Base-by-base conservation (phyloP, 2,797 vertebrate genomes). In the Meda fulgida region DNA sequence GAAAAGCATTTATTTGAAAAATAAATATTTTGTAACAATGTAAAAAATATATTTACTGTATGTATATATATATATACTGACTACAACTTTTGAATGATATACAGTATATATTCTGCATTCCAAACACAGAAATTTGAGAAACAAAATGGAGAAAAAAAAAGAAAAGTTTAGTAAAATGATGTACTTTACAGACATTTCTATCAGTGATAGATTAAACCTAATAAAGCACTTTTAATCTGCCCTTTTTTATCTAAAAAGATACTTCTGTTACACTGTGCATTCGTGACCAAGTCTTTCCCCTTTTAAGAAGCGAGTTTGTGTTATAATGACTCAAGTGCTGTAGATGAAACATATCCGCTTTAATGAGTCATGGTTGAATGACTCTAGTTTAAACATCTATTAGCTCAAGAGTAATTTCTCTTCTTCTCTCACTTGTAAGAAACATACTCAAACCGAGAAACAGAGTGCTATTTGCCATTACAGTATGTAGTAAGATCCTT, bases 321-420 rank as follows among this genome's bases (percentile, higher is more conserved):
- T 43, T 36, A 21, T 65, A 34, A 63, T 82, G 80, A 82, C 53
- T 58, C 18, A 40, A 82, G 29, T 75, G 36, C 38, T 66, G 71
- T 66, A 65, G 83, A 81, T 40, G 26, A 86, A 53, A 43, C 58
- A 60, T 38, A 40, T 73, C 26, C 58, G 72, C 71, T 77, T 8
- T 77, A 81, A 85, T 70, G 71, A 75, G 78, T 43, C 55, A 75
- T 36, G 58, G 60, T 38, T 76, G 65, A 76, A 81, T 21, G 10
- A 70, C 80, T 79, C 80, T 53, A 48, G 85, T 70, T 80, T 69
- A 76, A 69, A 60, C 65, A 86, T 82, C 38, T 76, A 23, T 40
- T 65, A 71, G 51, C 48, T 85, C 31, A 80, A 73, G 55, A 75
- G 60, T 72, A 69, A 81, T 85, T 66, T 34, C 29, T 85, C 58